phyloP scores from a whole-genome alignment of 2,797 vertebrate genomes.

The Pangasius macronema region DNA sequence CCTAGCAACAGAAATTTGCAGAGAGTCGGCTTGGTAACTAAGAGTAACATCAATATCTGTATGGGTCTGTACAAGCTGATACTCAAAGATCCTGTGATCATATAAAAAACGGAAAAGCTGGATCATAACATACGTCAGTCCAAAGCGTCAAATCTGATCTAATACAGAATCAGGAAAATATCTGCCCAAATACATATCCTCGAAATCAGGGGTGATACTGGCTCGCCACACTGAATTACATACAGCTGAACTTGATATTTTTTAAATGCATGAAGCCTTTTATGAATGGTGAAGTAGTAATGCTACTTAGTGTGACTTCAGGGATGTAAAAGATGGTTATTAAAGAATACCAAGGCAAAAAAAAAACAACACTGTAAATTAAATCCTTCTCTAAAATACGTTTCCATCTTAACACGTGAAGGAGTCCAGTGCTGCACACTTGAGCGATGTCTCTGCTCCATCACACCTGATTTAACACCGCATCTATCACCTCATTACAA shows the following conservation, averaged over 20 bases:
- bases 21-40: not conserved
- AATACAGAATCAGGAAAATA: not conserved
- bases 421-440: not conserved
- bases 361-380: not conserved
- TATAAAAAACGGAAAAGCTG: not conserved
- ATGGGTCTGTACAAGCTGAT: not conserved
- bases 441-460: not conserved
- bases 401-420: not conserved
- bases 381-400: not conserved
- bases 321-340: not conserved
- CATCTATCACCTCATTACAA: constrained; percentile 1
- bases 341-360: not conserved
- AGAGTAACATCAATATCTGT: not conserved
- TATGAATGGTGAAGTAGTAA: not conserved
- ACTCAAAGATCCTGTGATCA: too few relatives aligned
- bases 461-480: constrained; percentile 2
- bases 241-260: not conserved
- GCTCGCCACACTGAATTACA: too few relatives aligned
- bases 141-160: not conserved
- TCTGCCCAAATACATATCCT: not conserved
- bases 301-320: not conserved
- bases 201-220: not conserved
- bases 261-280: not conserved
- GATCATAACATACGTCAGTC: not conserved
- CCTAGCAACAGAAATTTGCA: constrained; percentile 7